phyloP scores from a whole-genome alignment of 2,797 vertebrate species.

The Tragelaphus oryx region DNA sequence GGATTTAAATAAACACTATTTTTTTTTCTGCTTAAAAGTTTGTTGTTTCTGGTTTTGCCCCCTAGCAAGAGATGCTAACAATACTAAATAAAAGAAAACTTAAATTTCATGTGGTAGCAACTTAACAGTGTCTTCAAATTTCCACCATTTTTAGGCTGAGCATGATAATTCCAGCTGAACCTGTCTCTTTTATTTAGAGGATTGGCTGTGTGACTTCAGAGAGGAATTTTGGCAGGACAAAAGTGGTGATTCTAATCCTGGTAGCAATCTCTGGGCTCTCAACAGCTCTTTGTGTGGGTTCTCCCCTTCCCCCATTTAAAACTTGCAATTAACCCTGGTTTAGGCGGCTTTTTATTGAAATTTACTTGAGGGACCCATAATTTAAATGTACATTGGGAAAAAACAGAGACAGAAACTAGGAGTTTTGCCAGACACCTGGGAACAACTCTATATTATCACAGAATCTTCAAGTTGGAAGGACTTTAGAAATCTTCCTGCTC shows the following conservation, averaged over 20 bases:
- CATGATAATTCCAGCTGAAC: not conserved
- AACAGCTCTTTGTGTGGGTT: conserved; percentile 63
- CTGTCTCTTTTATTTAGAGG: conserved; percentile 12
- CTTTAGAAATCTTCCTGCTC: conserved; percentile 10
- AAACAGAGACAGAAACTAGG: conserved; percentile 70
- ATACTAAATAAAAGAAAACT: not conserved
- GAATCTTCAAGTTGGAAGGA: conserved; percentile 36
- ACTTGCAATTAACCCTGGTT: conserved; percentile 65
- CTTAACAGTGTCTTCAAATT: conserved; percentile 7
- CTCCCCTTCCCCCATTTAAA: conserved; percentile 47
- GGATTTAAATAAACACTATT: not conserved
- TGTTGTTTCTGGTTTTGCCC: not conserved
- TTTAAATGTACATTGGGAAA: conserved; percentile 64
- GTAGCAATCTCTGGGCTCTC: conserved; percentile 29
- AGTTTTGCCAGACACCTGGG: conserved; percentile 73
- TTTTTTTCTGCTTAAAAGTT: not conserved
- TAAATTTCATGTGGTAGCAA: not conserved
- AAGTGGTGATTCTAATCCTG: conserved; percentile 60
- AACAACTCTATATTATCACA: conserved; percentile 25
- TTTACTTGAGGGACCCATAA: conserved; percentile 68
- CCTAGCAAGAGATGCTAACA: conserved; percentile 9
- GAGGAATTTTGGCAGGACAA: conserved; percentile 43
- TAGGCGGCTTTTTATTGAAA: conserved; percentile 52
- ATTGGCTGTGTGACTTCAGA: conserved; percentile 34
- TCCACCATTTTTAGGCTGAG: not conserved